Conservation (phyloP, 2,113 vertebrate species). For the Taxidea taxus region DNA sequence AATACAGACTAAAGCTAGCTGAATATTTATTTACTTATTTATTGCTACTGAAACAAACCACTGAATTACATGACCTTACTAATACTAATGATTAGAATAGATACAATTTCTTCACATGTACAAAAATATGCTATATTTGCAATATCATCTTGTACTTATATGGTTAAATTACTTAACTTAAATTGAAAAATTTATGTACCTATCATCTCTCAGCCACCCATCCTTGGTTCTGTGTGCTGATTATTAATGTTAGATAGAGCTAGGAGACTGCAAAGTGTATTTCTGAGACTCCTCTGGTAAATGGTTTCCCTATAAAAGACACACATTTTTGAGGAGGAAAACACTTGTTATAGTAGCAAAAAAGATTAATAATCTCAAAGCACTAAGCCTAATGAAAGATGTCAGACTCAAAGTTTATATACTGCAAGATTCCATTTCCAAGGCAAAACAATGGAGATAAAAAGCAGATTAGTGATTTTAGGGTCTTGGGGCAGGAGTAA, state of each 20-base stretch:
- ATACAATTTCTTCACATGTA: neutral
- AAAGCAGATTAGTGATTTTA: neutral
- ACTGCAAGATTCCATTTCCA: neutral
- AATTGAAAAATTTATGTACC: neutral
- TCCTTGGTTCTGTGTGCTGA: neutral
- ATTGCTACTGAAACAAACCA: neutral
- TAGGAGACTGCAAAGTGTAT: neutral
- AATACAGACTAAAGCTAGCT: neutral
- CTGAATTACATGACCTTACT: neutral
- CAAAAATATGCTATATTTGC: neutral
- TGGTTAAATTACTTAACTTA: neutral
- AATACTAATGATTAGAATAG: neutral
- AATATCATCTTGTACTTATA: neutral
- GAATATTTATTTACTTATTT: neutral
- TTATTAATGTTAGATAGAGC: neutral
- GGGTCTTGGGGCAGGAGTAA: rapidly evolving
- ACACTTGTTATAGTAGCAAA: neutral
- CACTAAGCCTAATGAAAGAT: neutral
- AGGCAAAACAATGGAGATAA: rapidly evolving
- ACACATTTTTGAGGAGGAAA: neutral
- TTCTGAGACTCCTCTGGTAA: neutral
- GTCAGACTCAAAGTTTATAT: neutral
- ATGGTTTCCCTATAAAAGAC: neutral
- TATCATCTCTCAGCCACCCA: neutral
- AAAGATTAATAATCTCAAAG: neutral